These are phyloP conservation scores for Takifugu flavidus DNA, from an alignment of 2,113 vertebrate species.

Conservation along the genomic window DNA sequence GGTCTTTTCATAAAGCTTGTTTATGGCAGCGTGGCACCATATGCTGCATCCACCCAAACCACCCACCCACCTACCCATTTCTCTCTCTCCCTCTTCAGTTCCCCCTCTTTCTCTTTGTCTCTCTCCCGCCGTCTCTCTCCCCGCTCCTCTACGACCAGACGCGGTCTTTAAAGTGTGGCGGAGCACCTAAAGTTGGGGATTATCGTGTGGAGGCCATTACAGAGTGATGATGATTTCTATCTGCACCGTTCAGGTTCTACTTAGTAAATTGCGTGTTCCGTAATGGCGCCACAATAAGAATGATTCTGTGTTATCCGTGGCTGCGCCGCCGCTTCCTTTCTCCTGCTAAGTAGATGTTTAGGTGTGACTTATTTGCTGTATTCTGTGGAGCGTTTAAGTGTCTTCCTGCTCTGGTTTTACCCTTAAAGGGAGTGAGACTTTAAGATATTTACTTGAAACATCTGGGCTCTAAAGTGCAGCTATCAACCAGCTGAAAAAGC, in stretches of 20 bases:
- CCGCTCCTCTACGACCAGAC: conserved; percentile 71
- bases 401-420: background rate
- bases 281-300: conserved; percentile 51
- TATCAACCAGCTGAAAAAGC: background rate
- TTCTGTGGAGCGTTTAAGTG: background rate
- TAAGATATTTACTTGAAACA: conserved; percentile 9
- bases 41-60: conserved; percentile 64
- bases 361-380: conserved; percentile 13
- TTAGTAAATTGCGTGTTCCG: conserved; percentile 57
- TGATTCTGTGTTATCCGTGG: conserved; percentile 48
- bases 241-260: conserved; percentile 63
- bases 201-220: conserved; percentile 76
- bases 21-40: conserved; percentile 77
- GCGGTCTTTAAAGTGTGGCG: conserved; percentile 72
- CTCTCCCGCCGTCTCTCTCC: conserved; percentile 26
- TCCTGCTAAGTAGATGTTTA: conserved; percentile 10
- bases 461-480: background rate
- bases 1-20: conserved; percentile 83
- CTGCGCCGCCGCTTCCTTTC: conserved; percentile 18
- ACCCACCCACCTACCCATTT: conserved; percentile 30
- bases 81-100: conserved; percentile 35
- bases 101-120: conserved; percentile 46
- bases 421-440: background rate
- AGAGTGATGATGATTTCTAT: conserved; percentile 71
- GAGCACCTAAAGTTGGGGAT: conserved; percentile 74